Base-by-base conservation (phyloP, 2,797 vertebrate genomes). In the Helarctos malayanus region DNA sequence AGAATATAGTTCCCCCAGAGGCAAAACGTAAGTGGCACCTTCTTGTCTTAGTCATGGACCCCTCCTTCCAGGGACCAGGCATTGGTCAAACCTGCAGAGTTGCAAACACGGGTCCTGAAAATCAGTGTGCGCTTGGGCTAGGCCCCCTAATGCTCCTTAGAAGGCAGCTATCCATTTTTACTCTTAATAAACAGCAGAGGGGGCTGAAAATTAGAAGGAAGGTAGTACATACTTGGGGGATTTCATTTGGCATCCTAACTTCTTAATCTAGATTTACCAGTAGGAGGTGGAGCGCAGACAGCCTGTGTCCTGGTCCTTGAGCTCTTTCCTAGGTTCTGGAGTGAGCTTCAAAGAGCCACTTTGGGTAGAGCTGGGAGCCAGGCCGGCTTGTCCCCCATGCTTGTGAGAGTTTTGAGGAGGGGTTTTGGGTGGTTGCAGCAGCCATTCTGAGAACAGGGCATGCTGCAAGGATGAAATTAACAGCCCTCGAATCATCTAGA, bases 161-260 rank as follows among this genome's bases (percentile, higher is more conserved):
- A 56, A 89, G 54, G 35, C 73, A 88, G 73, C 38, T 29, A 4
- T 81, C 10, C 10, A 79, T 82, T 89, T 61, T 32, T 12, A 38
- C 23, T 89, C n/a, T 78, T 95, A 35, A 18, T 69, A 85, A 96
- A 85, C 47, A 88, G 92, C 45, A 49, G n/a, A 85, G 54, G 32
- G 7, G 45, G 49, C 56, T 81, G 19, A 76, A 54, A 32, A 68
- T 69, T 7, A 68, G 59, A 59, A 91, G 29, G n/a, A 86, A 87
- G 65, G n/a, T n/a, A 29, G 56, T 23, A 27, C 5, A 18, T 13
- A 18, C 1, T 7, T 27, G 38, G 21, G 49, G 19, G 6, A 52
- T 83, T 82, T 89, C 23, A 29, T 38, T 27, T 23, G 68, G 25
- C 27, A 38, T n/a, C 11, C 2, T 4, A 52, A 41, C 18, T 71